These are phyloP conservation scores for Formica aserva DNA, from an alignment of 2,888 invertebrate species.

Conservation along the genomic window DNA sequence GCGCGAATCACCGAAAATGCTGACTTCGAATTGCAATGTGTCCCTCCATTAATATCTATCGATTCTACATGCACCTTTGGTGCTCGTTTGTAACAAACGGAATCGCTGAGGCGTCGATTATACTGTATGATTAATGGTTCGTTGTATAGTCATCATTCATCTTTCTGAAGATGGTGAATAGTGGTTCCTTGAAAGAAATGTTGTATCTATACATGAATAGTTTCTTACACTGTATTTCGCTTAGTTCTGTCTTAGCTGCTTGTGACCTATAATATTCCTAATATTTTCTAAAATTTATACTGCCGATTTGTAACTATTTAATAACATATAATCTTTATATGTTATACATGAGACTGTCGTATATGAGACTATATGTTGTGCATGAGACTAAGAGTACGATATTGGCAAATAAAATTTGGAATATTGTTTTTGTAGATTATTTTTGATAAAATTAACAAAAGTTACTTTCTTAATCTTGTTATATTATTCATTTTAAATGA, in stretches of 20 bases:
- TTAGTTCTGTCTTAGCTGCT: constrained; percentile 1
- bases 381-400: neutral
- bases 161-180: constrained; percentile 33
- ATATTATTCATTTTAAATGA: neutral
- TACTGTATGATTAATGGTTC: constrained; percentile 37
- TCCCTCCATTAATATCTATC: constrained; percentile 39
- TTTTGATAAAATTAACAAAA: neutral
- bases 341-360: no score
- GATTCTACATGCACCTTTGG: constrained; percentile 11
- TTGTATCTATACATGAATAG: constrained; percentile 3
- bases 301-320: neutral
- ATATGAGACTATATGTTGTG: no score
- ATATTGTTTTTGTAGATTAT: no score
- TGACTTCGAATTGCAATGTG: constrained; percentile 43
- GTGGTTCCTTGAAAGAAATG: constrained; percentile 26
- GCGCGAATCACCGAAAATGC: constrained; percentile 34
- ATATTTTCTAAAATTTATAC: neutral
- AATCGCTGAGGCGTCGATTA: constrained; percentile 51
- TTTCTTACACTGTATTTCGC: neutral
- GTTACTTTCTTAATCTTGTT: neutral
- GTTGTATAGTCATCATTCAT: constrained; percentile 26
- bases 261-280: neutral
- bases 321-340: neutral
- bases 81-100: constrained; percentile 31
- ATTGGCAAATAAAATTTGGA: neutral